Base-by-base conservation (phyloP, 2,797 vertebrate species). In the Eupleurogrammus muticus region DNA sequence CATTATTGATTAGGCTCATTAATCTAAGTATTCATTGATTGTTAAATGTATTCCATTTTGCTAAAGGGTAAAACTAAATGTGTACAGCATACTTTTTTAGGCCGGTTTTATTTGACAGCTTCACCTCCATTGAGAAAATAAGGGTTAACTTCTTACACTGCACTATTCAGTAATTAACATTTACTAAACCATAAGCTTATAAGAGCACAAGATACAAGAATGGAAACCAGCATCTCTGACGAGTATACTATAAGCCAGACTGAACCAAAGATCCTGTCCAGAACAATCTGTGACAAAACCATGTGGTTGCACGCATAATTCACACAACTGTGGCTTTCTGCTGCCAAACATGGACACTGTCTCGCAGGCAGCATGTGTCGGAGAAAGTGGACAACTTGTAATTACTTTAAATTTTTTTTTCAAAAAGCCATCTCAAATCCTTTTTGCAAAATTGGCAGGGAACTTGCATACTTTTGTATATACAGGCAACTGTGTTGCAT, bases 231-330 rank as follows among this genome's bases (percentile, higher is more conserved):
- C n/a, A 28, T 16, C 38, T 6, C 11, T 21, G 6, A 46, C 13
- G 14, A 40, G 36, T 40, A n/a, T n/a, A n/a, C 36, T 57, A 5
- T 9, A 7, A 46, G 8, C 7, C 28, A 46, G 13, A 12, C 2
- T 46, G 19, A 64, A 70, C 32, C 4, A 57, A 77, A 59, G 28
- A 46, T 14, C n/a, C n/a, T 32, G n/a, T 23, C 59, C n/a, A 3
- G 16, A 20, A 53, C 23, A 62, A 32, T 50, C 4, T 48, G 4
- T 32, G 34, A 72, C 1, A 24, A 19, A 16, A 14, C 7, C 16
- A 0, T n/a, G 0, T 5, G 63, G 0, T 21, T 52, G 32, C 12
- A 51, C 3, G 12, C 21, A 2, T 34, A 28, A 35, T 47, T 56
- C 23, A 57, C 21, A 2, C 5, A 16, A 44, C 34, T 17, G 23